Conservation (phyloP, 1,140 invertebrate genomes). For the Trichogramma pretiosum region DNA sequence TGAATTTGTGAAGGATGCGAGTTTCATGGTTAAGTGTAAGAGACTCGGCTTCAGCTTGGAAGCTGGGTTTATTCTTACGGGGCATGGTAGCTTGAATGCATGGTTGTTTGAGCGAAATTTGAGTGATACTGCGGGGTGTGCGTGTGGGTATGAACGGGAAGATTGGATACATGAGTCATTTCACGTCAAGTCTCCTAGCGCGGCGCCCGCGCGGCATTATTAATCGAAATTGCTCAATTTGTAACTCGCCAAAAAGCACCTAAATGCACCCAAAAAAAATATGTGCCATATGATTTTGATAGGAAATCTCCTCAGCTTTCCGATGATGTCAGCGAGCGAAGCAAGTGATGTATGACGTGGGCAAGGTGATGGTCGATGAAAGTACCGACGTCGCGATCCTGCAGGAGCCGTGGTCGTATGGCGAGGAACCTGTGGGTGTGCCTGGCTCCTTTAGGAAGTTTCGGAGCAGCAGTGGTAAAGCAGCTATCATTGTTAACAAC, state of each 20-base stretch:
- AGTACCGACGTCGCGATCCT: background rate
- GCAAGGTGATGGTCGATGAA: background rate
- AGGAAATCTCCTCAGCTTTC: too few species aligned
- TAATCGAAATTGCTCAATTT: too few species aligned
- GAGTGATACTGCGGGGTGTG: background rate
- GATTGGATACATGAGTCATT: too few species aligned
- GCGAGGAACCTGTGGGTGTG: background rate
- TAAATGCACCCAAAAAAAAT: too few species aligned
- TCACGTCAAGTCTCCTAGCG: too few species aligned
- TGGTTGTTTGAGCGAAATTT: slow-evolving; percentile 10
- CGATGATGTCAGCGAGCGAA: background rate
- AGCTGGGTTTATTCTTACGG: background rate
- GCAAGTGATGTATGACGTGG: background rate
- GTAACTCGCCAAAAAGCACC: too few species aligned
- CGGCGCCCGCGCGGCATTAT: too few species aligned
- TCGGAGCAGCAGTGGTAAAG: background rate
- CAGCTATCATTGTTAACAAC: background rate
- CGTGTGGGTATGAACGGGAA: slow-evolving; percentile 5
- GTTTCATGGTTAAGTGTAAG: background rate
- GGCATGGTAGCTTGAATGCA: slow-evolving; percentile 14
- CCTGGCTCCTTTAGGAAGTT: background rate
- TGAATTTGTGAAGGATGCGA: background rate
- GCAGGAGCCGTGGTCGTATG: background rate
- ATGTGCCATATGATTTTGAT: too few species aligned
- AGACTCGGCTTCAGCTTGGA: background rate